These are phyloP conservation scores for Heteractis magnifica DNA, from an alignment of 92 coral and sea anemone genomes.

Conservation along the genomic window DNA sequence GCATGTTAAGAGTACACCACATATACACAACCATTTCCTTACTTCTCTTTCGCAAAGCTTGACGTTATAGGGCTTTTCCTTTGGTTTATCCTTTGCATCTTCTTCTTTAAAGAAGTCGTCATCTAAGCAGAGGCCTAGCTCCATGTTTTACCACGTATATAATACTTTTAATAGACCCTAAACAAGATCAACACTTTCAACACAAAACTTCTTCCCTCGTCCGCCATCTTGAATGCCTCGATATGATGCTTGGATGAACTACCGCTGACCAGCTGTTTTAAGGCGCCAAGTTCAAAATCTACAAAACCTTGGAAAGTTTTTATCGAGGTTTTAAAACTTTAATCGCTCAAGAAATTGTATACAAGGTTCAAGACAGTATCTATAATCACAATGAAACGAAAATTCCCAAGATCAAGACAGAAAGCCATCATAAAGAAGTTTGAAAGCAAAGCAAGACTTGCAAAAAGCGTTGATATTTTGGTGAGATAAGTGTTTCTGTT, in stretches of 20 bases:
- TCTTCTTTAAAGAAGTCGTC: slow-evolving; percentile 63
- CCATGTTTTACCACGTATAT: slow-evolving; percentile 23
- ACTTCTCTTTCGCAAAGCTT: slow-evolving; percentile 34
- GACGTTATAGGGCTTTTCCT: slow-evolving; percentile 28
- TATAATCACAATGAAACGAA: slow-evolving; percentile 67
- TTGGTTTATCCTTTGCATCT: not conserved
- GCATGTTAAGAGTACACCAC: not conserved
- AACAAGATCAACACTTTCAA: not conserved
- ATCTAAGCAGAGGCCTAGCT: slow-evolving; percentile 59
- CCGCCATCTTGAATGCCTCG: slow-evolving; percentile 37
- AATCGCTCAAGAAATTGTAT: not conserved
- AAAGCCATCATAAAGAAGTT: slow-evolving; percentile 82
- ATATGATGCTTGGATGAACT: slow-evolving; percentile 17
- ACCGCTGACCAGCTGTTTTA: slow-evolving; percentile 27
- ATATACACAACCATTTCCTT: not conserved
- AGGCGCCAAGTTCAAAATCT: slow-evolving; percentile 35
- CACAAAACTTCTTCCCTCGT: slow-evolving; percentile 11
- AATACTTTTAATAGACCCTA: not conserved
- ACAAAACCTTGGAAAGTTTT: not conserved
- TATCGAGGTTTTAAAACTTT: not conserved
- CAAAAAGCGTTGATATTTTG: slow-evolving; percentile 85
- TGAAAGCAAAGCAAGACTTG: slow-evolving; percentile 74
- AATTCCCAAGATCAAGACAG: slow-evolving; percentile 82
- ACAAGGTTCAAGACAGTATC: not conserved
- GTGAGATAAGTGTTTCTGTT: slow-evolving; percentile 30